These are phyloP conservation scores for Diplazon laetatorius DNA, from an alignment of 2,888 invertebrate species.

Conservation along the genomic window DNA sequence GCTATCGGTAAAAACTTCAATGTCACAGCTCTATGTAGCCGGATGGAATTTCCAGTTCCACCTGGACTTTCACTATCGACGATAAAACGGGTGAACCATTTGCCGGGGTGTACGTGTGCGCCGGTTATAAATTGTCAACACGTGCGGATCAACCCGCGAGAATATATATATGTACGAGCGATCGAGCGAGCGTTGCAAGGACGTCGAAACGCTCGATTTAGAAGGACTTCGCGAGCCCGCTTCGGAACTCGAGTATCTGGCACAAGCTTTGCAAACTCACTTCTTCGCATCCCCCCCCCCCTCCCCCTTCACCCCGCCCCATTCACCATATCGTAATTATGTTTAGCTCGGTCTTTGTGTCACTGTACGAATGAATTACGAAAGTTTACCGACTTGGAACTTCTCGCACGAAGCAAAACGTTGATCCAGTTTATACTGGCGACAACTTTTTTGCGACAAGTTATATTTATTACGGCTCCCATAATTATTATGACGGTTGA, in stretches of 20 bases:
- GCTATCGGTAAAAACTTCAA: conserved; percentile 70
- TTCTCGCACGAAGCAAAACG: too few species aligned
- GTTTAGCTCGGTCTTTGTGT: background rate
- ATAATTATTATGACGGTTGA: too few species aligned
- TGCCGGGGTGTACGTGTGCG: conserved; percentile 37
- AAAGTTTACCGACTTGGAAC: too few species aligned
- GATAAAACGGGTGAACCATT: conserved; percentile 64
- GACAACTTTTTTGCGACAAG: too few species aligned
- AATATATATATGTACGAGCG: background rate
- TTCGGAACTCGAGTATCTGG: conserved; percentile 38
- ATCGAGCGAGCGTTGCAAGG: conserved; percentile 71
- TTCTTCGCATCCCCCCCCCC: conserved; percentile 26
- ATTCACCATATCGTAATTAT: conserved; percentile 22
- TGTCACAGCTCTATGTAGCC: conserved; percentile 69
- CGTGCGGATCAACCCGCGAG: conserved; percentile 55
- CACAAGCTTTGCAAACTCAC: conserved; percentile 28
- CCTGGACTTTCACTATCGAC: conserved; percentile 77
- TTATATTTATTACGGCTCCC: too few species aligned
- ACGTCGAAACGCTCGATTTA: conserved; percentile 68
- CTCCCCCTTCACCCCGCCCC: too few species aligned
- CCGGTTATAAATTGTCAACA: conserved; percentile 61
- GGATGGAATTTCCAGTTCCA: conserved; percentile 74
- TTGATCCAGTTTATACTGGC: too few species aligned
- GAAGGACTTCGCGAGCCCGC: conserved; percentile 59
- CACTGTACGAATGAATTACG: conserved; percentile 27